These are phyloP conservation scores for Sesia apiformis DNA, from an alignment of 2,888 invertebrate species.

Conservation along the genomic window DNA sequence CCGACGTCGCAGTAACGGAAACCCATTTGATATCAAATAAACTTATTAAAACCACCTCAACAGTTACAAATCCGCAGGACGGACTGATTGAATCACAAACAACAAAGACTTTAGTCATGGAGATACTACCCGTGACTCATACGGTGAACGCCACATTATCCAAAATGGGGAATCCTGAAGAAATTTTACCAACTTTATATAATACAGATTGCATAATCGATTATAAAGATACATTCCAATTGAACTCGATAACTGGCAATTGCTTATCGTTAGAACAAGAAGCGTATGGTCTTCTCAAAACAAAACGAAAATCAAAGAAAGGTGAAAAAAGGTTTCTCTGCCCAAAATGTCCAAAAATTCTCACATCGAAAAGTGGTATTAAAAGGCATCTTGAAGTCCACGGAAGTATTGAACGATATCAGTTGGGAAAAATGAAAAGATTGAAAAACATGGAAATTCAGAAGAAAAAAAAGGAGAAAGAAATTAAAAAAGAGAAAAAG, in stretches of 20 bases:
- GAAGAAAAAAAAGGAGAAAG: slow-evolving; percentile 9
- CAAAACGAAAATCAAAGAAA: slow-evolving; percentile 22
- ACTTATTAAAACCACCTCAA: slow-evolving; percentile 50
- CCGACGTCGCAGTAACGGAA: slow-evolving; percentile 45
- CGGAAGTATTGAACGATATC: slow-evolving; percentile 41
- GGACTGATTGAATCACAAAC: slow-evolving; percentile 46
- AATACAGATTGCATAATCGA: slow-evolving; percentile 18
- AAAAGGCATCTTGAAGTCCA: slow-evolving; percentile 45
- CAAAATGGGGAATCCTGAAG: slow-evolving; percentile 44
- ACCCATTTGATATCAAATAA: slow-evolving; percentile 59
- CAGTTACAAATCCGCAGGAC: slow-evolving; percentile 40
- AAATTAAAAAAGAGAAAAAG: slow-evolving; percentile 8
- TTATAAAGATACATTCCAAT: slow-evolving; percentile 41
- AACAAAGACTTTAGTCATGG: slow-evolving; percentile 55
- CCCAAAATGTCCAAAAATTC: slow-evolving; percentile 45
- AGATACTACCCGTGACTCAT: slow-evolving; percentile 42
- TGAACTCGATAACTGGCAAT: slow-evolving; percentile 63
- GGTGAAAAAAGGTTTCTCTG: slow-evolving; percentile 21
- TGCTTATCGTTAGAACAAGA: slow-evolving; percentile 54
- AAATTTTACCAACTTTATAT: slow-evolving; percentile 42
- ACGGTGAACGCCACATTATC: slow-evolving; percentile 10
- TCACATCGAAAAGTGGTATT: slow-evolving; percentile 17
- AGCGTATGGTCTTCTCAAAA: slow-evolving; percentile 47
- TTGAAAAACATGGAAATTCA: slow-evolving; percentile 21
- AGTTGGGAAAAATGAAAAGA: slow-evolving; percentile 35